Base-by-base conservation (phyloP, 2,888 invertebrate species). In the Cataglyphis albicans region DNA sequence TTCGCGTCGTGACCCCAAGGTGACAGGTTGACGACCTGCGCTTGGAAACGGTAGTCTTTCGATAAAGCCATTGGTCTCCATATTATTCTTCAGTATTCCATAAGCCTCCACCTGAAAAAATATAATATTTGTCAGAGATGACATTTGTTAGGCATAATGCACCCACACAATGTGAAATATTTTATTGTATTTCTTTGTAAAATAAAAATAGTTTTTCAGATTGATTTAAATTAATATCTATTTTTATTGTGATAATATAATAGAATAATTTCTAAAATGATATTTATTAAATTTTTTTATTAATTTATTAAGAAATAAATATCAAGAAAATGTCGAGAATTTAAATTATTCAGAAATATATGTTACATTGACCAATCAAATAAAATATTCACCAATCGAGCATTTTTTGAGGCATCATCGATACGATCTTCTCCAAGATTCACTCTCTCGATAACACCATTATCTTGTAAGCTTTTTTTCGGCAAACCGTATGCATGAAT, bases 21-120 rank as follows among this genome's bases (percentile, higher is more conserved):
- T 76, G 9, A 10, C 15, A 12, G 63, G 0, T 0, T 44, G 6
- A 6, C 15, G 57, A 70, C 18, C 9, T 18, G 18, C 21, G n/a
- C 18, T 65, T 7, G 44, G 18, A 18, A 12, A 55, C 29, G 18
- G 12, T 35, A 38, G n/a, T 38, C 44, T 84, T 59, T 91, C 89
- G 52, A 91, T 90, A 5, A 74, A 52, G 0, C 91, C 91, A 55
- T 88, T 91, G 12, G 48, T 67, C 0, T 74, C 67, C 2, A 88
- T 25, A 0, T 78, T 64, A n/a, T 82, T 86, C 44, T 90, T 92
- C 2, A 89, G 84, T 68, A 91, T 82, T 21, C 92, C 92, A 52
- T 90, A 92, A 0, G 90, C 92, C 41, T 91, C 88, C 9, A 92
- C 83, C 89, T 89, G 59, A 61, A 67, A 6, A 41, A 41, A 70